Percentiles rank a stretch among this genome's conserved stretches.
Conservation (phyloP, 2,888 invertebrate genomes). For the Polia nebulosa region DNA sequence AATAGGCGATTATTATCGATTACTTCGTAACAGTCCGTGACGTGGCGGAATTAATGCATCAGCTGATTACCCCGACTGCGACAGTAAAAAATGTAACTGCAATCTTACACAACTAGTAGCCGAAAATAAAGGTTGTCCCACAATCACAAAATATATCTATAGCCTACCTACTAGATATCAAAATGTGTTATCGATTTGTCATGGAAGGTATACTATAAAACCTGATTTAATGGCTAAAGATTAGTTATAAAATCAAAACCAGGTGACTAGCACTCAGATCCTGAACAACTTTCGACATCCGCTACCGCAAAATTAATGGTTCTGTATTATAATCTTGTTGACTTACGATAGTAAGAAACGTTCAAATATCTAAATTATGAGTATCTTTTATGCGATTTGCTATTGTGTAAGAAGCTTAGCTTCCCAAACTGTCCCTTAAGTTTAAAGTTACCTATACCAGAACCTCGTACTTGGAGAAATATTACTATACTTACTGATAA, state of each 20-base stretch:
- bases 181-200: conserved; percentile 16
- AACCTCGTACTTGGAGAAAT: background rate
- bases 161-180: background rate
- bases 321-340: conserved; percentile 39
- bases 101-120: background rate
- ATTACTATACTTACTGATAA: background rate
- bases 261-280: conserved; percentile 57
- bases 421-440: background rate
- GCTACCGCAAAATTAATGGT: conserved; percentile 38
- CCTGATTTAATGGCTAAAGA: conserved; percentile 32
- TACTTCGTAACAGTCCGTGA: conserved; percentile 26
- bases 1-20: conserved; percentile 48
- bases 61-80: conserved; percentile 20
- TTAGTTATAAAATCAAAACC: conserved; percentile 52
- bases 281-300: conserved; percentile 63
- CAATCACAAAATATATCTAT: conserved; percentile 3
- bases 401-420: background rate
- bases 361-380: conserved; percentile 7
- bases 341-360: conserved; percentile 6
- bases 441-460: background rate
- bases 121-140: background rate
- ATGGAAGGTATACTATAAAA: conserved; percentile 11
- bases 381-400: background rate
- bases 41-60: conserved; percentile 33
- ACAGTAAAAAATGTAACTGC: conserved; percentile 5